Percentiles rank a stretch among this genome's conserved stretches.
Evolutionary conservation across 2,888 invertebrate species (phyloP).

Genomic region (Ditylenchus weischeri): DNA sequence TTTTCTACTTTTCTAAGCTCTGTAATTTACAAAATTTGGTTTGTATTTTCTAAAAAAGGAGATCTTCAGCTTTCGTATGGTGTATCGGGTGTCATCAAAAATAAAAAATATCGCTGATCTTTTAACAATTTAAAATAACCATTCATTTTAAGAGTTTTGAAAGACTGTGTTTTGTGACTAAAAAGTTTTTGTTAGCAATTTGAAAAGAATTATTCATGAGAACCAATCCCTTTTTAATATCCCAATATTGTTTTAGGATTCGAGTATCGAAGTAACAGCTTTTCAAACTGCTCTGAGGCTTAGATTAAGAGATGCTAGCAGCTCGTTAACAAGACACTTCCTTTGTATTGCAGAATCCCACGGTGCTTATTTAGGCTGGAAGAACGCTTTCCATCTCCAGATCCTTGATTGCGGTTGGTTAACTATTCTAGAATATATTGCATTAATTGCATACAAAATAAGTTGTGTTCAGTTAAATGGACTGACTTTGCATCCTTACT

Average conservation of each 20-base stretch:
- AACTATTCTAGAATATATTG: neutral
- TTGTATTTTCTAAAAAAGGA: too few species aligned
- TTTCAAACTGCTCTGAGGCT: slow-evolving; percentile 32
- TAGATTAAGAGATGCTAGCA: slow-evolving; percentile 18
- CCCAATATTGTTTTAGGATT: slow-evolving; percentile 20
- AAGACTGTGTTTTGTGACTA: too few species aligned
- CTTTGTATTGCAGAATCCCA: slow-evolving; percentile 30
- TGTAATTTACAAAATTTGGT: too few species aligned
- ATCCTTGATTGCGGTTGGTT: slow-evolving; percentile 26
- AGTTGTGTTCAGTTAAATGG: slow-evolving; percentile 27
- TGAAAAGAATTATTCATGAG: too few species aligned
- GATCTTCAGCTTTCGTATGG: too few species aligned
- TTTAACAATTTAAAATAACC: too few species aligned
- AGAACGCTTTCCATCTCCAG: slow-evolving; percentile 33
- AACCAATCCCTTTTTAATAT: neutral
- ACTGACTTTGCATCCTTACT: slow-evolving; percentile 25
- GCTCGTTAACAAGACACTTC: slow-evolving; percentile 6
- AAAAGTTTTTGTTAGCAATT: too few species aligned
- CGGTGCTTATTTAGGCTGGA: slow-evolving; percentile 29
- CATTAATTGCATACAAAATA: slow-evolving; percentile 13
- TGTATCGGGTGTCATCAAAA: too few species aligned
- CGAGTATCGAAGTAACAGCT: slow-evolving; percentile 27
- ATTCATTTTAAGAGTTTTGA: too few species aligned
- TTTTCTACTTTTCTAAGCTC: too few species aligned
- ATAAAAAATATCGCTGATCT: too few species aligned